phyloP scores from a whole-genome alignment of 1,140 invertebrate genomes.

The Cydia pomonella region DNA sequence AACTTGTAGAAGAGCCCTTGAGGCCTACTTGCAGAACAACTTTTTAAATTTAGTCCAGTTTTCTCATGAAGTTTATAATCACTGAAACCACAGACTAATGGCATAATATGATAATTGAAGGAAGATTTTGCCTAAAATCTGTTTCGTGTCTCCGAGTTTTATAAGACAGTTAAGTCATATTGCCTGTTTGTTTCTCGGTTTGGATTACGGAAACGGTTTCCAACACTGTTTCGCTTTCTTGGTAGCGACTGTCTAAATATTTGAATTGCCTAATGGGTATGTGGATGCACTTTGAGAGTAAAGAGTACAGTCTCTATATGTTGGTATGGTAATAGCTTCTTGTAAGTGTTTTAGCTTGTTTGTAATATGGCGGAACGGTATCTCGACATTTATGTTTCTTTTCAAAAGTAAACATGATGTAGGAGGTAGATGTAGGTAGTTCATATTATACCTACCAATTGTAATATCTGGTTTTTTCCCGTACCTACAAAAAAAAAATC shows the following conservation, averaged over 20 bases:
- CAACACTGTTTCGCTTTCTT: slow-evolving; percentile 49
- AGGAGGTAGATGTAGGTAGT: background rate
- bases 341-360: slow-evolving; percentile 4
- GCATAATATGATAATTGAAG: too few species aligned
- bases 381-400: background rate
- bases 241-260: slow-evolving; percentile 57
- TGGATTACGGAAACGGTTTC: slow-evolving; percentile 18
- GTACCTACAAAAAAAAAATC: too few species aligned
- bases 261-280: slow-evolving; percentile 56
- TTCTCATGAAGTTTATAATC: too few species aligned
- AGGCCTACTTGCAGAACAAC: too few species aligned
- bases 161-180: background rate
- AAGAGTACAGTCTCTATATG: slow-evolving; percentile 24
- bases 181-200: too few species aligned
- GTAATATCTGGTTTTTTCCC: too few species aligned
- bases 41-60: too few species aligned
- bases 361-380: background rate
- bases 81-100: too few species aligned
- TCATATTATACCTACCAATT: too few species aligned
- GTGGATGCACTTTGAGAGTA: slow-evolving; percentile 41
- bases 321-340: slow-evolving; percentile 2
- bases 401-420: background rate
- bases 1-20: too few species aligned
- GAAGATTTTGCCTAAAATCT: too few species aligned
- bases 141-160: background rate